These are phyloP conservation scores for Nyctibius grandis DNA, from an alignment of 2,797 vertebrate genomes.

Conservation along the genomic window DNA sequence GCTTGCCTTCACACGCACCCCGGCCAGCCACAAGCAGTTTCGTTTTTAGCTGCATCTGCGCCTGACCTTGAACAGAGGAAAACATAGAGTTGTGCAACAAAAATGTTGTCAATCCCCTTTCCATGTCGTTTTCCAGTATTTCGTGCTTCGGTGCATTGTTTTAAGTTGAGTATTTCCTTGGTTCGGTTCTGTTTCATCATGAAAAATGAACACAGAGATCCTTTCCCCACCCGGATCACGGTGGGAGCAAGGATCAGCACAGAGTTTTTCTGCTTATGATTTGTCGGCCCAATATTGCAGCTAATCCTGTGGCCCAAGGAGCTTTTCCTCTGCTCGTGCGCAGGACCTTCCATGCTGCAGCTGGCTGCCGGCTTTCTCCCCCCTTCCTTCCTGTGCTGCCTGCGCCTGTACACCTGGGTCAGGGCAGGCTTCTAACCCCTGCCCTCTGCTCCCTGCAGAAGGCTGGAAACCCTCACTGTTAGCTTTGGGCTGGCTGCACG, in stretches of 20 bases:
- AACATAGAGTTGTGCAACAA: background rate
- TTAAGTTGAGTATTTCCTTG: background rate
- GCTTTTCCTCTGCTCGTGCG: rapidly evolving
- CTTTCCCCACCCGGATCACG: background rate
- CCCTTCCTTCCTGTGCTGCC: background rate
- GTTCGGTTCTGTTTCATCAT: rapidly evolving
- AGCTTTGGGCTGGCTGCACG: background rate
- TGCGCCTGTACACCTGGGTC: background rate
- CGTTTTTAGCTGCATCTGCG: background rate
- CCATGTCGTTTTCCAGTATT: background rate
- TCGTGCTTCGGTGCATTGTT: background rate
- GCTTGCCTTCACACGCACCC: background rate
- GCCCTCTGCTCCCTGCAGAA: background rate
- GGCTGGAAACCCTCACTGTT: background rate
- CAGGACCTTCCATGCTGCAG: background rate
- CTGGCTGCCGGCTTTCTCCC: background rate
- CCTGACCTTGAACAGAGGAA: background rate
- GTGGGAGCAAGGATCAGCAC: background rate
- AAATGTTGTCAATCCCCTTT: background rate
- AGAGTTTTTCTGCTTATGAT: background rate
- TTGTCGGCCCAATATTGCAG: background rate
- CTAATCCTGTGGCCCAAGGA: background rate
- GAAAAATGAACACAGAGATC: background rate
- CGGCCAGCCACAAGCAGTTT: background rate
- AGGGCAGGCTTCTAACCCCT: background rate